Percentiles rank a stretch among this genome's conserved stretches.
phyloP scores from a whole-genome alignment of 2,888 invertebrate genomes.

The Nemotelus nigrinus region DNA sequence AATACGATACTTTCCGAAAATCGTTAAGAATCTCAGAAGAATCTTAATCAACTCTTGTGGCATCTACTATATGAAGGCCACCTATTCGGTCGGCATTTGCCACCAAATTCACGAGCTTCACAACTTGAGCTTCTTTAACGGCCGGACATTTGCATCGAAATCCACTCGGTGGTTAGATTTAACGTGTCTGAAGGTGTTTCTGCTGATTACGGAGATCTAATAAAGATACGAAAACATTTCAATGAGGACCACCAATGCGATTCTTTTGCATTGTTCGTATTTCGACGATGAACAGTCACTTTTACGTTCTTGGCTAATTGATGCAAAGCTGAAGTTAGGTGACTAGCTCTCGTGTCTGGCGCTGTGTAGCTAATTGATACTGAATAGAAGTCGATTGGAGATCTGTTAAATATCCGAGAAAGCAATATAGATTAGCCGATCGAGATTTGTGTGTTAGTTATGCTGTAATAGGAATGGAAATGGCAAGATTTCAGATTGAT shows the following conservation, averaged over 20 bases:
- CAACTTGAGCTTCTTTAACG: not conserved
- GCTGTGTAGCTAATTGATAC: too few relatives aligned
- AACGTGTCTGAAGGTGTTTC: not conserved
- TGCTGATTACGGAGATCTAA: conserved; percentile 3
- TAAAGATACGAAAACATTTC: not conserved
- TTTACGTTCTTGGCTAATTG: too few relatives aligned
- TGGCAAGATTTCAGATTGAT: too few relatives aligned
- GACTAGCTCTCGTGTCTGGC: too few relatives aligned
- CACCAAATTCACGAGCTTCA: conserved; percentile 22
- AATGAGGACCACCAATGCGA: conserved; percentile 7
- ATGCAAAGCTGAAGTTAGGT: too few relatives aligned
- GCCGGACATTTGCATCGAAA: not conserved
- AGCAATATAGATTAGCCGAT: too few relatives aligned
- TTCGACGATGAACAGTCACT: too few relatives aligned
- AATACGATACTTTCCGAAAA: conserved; percentile 4
- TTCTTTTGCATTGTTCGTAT: too few relatives aligned
- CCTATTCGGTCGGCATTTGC: conserved; percentile 21
- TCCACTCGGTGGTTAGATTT: not conserved
- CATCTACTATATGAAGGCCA: conserved; percentile 21
- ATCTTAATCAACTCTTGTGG: not conserved
- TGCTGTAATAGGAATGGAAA: too few relatives aligned
- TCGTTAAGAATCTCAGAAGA: not conserved
- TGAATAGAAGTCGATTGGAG: too few relatives aligned
- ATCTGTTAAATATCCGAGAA: too few relatives aligned
- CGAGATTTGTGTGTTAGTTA: too few relatives aligned